Evolutionary conservation across 2,888 invertebrate genomes (phyloP).

Genomic region (Heterodera filipjevi): DNA sequence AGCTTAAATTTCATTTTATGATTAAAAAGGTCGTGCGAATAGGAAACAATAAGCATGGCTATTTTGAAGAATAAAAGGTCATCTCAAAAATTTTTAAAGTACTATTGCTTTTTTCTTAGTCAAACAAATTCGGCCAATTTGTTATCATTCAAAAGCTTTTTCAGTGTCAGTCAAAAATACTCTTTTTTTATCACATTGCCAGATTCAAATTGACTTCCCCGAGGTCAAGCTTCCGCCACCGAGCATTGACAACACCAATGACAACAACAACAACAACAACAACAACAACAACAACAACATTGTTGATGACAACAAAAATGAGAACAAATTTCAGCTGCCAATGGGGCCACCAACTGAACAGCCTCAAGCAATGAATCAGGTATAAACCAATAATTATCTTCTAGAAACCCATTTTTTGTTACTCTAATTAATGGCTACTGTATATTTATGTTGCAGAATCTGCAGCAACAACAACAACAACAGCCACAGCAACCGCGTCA

Average conservation of each 20-base stretch:
- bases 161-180: no score
- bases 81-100: no score
- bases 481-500: background rate
- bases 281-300: background rate
- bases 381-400: background rate
- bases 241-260: background rate
- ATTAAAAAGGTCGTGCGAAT: no score
- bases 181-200: no score
- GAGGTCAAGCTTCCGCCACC: constrained; percentile 26
- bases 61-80: no score
- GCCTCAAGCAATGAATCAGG: background rate
- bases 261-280: constrained; percentile 1
- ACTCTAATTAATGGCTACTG: background rate
- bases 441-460: background rate
- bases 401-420: background rate
- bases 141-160: no score
- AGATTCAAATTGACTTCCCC: constrained; percentile 22
- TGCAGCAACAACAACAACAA: constrained; percentile 3
- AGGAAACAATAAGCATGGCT: no score
- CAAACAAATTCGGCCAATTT: no score
- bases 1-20: no score
- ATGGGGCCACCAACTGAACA: constrained; percentile 24
- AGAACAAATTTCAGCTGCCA: constrained; percentile 9
- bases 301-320: background rate
- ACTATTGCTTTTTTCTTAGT: no score